These are phyloP conservation scores for Copidosoma floridanum DNA, from an alignment of 1,140 invertebrate species.

Conservation along the genomic window DNA sequence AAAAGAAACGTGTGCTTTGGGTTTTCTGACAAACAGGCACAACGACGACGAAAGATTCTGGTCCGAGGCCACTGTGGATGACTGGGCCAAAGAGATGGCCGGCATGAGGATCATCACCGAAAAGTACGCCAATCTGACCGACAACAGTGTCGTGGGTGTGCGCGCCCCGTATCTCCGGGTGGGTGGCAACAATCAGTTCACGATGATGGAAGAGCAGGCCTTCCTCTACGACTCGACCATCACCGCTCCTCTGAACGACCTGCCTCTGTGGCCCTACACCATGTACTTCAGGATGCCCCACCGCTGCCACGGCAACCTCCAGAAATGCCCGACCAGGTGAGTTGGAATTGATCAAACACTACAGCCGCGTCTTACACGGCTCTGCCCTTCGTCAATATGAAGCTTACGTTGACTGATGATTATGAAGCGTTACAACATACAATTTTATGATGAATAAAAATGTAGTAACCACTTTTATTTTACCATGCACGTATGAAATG, in stretches of 20 bases:
- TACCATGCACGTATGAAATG: no score
- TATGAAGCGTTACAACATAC: no score
- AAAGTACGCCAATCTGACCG: slow-evolving; percentile 89
- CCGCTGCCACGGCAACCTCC: slow-evolving; percentile 88
- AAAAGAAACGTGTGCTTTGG: no score
- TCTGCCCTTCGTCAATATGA: no score
- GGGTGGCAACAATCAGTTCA: slow-evolving; percentile 95
- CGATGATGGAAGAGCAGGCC: slow-evolving; percentile 96
- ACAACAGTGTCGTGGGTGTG: slow-evolving; percentile 91
- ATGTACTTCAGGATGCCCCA: slow-evolving; percentile 97
- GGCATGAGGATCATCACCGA: slow-evolving; percentile 91
- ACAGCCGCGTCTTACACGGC: no score
- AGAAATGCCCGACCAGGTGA: slow-evolving; percentile 87
- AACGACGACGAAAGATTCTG: slow-evolving; percentile 92
- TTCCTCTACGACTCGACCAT: slow-evolving; percentile 96
- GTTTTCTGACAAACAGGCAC: slow-evolving; percentile 64
- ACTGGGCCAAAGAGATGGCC: slow-evolving; percentile 96
- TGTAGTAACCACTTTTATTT: no score
- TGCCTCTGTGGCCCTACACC: slow-evolving; percentile 94
- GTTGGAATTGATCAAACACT: background rate
- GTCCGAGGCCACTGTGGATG: slow-evolving; percentile 89
- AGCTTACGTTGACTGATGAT: no score
- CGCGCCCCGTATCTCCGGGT: slow-evolving; percentile 89
- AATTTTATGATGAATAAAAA: no score
- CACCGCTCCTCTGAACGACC: slow-evolving; percentile 87